phyloP scores from a whole-genome alignment of 2,797 vertebrate genomes.

The Octomys mimax region DNA sequence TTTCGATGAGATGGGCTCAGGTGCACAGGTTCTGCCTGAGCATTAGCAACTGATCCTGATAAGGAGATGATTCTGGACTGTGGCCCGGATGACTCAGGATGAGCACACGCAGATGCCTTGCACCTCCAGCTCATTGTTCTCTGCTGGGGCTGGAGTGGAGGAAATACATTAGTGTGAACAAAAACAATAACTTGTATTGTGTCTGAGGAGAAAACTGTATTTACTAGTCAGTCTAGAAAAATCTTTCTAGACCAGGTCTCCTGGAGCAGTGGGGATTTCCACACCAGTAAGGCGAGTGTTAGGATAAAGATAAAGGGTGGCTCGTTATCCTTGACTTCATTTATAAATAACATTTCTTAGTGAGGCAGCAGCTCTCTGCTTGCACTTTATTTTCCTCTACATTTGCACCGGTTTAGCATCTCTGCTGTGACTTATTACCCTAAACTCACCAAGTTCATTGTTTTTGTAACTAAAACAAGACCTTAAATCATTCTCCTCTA shows the following conservation, averaged over 20 bases:
- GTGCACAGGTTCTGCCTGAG: background rate
- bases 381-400: background rate
- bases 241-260: background rate
- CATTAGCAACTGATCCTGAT: background rate
- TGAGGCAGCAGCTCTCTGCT: background rate
- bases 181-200: constrained; percentile 14
- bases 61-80: constrained; percentile 32
- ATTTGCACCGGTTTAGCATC: background rate
- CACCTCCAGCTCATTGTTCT: background rate
- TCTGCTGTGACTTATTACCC: background rate
- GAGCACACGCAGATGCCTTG: background rate
- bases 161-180: background rate
- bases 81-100: background rate
- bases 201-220: constrained; percentile 45
- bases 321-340: background rate
- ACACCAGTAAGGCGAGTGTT: background rate
- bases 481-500: constrained; percentile 52
- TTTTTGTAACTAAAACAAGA: background rate
- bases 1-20: background rate
- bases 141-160: background rate
- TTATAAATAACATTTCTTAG: background rate
- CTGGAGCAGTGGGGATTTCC: background rate
- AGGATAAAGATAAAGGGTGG: background rate
- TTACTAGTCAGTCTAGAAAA: background rate
- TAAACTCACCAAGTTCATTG: background rate